phyloP scores from a whole-genome alignment of 2,113 vertebrate genomes.

The Mobula birostris region DNA sequence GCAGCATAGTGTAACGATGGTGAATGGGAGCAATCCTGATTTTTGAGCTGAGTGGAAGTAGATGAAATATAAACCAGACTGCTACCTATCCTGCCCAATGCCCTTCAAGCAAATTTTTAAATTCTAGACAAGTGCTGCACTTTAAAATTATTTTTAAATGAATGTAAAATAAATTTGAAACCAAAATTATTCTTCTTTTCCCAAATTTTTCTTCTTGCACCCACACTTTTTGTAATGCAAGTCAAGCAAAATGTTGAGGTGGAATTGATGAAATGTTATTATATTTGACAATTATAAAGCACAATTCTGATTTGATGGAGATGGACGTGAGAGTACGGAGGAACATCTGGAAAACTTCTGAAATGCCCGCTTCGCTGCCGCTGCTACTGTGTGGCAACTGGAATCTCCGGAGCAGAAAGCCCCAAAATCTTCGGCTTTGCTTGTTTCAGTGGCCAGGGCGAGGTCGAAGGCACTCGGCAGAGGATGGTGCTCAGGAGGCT shows the following conservation, averaged over 20 bases:
- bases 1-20: not conserved
- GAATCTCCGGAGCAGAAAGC: too few species aligned
- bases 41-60: not conserved
- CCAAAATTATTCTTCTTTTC: not conserved
- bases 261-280: not conserved
- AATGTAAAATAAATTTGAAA: not conserved
- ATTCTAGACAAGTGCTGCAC: too few species aligned
- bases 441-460: too few species aligned
- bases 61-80: not conserved
- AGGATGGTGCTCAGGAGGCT: too few species aligned
- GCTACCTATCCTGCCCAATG: not conserved
- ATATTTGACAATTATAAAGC: not conserved
- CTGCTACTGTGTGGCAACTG: too few species aligned
- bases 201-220: not conserved
- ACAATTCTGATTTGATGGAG: too few species aligned
- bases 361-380: too few species aligned
- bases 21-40: not conserved
- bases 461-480: too few species aligned
- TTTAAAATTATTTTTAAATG: not conserved
- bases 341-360: too few species aligned
- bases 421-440: too few species aligned
- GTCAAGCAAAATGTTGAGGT: not conserved
- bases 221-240: not conserved
- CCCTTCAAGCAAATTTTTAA: not conserved
- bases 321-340: too few species aligned